Base-by-base conservation (phyloP, 2,797 vertebrate species). In the Pseudochaenichthys georgianus region DNA sequence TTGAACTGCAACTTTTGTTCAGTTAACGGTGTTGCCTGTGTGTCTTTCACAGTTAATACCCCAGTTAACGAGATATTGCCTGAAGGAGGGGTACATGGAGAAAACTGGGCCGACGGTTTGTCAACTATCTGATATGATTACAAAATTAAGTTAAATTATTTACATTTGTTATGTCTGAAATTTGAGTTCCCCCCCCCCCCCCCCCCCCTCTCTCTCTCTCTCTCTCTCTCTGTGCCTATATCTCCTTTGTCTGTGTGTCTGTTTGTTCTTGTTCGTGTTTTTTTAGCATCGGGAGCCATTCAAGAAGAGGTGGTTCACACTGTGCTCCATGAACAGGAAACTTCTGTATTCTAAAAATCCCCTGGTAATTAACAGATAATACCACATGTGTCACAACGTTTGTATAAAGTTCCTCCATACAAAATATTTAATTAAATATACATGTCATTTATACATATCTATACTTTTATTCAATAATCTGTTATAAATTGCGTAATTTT, bases 31-130 rank as follows among this genome's bases (percentile, higher is more conserved):
- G 8, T 31, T 59, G 1, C 19, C 11, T 2, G 17, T 73, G 23
- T 84, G 41, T 85, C 23, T 78, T 72, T 79, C 59, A 64, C 84
- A 98, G 97, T 92, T 98, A 45, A 78, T 96, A 90, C 95, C 96
- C 53, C 93, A 93, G 82, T 90, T 98, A 88, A 96, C 95, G 54
- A 91, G 93, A 88, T 88, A 80, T 70, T 96, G 92, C 77, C 66
- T 95, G 82, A 96, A 95, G 91, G 96, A 97, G 88, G 97, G 97
- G 10, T 97, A 95, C 88, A 98, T 98, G 97, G 96, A 97, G 87
- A 98, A 98, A 92, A 98, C 97, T 0, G 97, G 97, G 13, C 97
- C 97, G 34, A 96, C 94, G 94, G 97, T 98, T 13, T 3, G 92
- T 91, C 23, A 45, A 0, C 6, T 52, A 6, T 1, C 90, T 8